Conservation (phyloP, 2,113 vertebrate genomes). For the Gyps fulvus region DNA sequence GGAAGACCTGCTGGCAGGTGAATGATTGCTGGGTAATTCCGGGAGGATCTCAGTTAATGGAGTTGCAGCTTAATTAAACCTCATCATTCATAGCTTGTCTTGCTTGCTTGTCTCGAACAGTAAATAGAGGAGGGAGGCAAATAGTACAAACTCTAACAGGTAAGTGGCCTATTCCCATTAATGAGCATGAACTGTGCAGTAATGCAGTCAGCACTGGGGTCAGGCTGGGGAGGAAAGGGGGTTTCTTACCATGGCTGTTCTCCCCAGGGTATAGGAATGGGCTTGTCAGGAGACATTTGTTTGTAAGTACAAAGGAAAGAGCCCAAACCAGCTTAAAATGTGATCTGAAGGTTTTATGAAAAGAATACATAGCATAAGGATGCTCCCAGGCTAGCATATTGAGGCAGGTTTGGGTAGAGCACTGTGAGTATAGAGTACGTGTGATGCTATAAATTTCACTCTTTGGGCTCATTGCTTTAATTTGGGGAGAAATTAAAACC, state of each 20-base stretch:
- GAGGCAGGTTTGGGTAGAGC: neutral
- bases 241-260: neutral
- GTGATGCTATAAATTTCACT: neutral
- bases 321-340: neutral
- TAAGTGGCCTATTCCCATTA: neutral
- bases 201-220: rapidly evolving
- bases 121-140: neutral
- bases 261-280: rapidly evolving
- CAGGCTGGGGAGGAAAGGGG: neutral
- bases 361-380: neutral
- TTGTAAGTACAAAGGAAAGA: neutral
- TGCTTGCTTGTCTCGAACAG: neutral
- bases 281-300: neutral
- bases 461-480: neutral
- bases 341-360: neutral
- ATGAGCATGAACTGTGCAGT: rapidly evolving
- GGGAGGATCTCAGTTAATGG: neutral
- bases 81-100: neutral
- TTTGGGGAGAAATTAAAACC: neutral
- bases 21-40: neutral
- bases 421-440: rapidly evolving
- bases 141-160: neutral
- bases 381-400: neutral
- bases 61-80: slow-evolving; percentile 22
- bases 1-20: neutral